phyloP scores from a whole-genome alignment of 2,113 vertebrate genomes.

The Asarcornis scutulata region DNA sequence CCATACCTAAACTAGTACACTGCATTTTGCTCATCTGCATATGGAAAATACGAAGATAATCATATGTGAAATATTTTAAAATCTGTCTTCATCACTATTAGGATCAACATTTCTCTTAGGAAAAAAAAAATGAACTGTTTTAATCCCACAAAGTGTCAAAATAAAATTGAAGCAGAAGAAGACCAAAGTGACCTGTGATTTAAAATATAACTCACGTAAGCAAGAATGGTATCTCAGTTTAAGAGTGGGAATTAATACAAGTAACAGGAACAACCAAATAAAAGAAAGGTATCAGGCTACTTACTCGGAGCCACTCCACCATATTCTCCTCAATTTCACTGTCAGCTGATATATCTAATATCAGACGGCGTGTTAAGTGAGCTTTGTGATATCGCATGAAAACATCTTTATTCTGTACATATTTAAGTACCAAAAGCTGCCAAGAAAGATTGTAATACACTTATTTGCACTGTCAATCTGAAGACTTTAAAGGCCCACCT shows the following conservation, averaged over 20 bases:
- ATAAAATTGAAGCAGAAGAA: background rate
- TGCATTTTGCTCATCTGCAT: background rate
- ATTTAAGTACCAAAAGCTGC: slow-evolving; percentile 97
- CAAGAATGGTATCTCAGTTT: background rate
- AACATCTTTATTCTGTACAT: slow-evolving; percentile 99
- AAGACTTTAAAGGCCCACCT: background rate
- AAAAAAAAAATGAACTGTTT: background rate
- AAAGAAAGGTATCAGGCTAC: slow-evolving; percentile 25
- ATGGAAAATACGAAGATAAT: background rate
- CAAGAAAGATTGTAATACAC: slow-evolving; percentile 26
- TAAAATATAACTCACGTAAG: background rate
- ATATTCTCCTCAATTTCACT: slow-evolving; percentile 99
- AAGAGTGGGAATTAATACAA: background rate
- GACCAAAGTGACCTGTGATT: background rate
- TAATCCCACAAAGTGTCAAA: background rate
- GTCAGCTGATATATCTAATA: slow-evolving; percentile 98
- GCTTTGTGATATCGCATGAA: slow-evolving; percentile 99
- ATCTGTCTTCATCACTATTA: background rate
- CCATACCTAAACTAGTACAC: background rate
- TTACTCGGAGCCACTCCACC: slow-evolving; percentile 99
- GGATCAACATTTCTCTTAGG: background rate
- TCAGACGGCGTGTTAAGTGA: slow-evolving; percentile 94
- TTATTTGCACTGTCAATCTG: background rate
- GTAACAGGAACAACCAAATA: background rate
- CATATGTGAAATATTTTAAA: background rate